phyloP scores from a whole-genome alignment of 2,888 invertebrate species.

The Pollenia labialis region DNA sequence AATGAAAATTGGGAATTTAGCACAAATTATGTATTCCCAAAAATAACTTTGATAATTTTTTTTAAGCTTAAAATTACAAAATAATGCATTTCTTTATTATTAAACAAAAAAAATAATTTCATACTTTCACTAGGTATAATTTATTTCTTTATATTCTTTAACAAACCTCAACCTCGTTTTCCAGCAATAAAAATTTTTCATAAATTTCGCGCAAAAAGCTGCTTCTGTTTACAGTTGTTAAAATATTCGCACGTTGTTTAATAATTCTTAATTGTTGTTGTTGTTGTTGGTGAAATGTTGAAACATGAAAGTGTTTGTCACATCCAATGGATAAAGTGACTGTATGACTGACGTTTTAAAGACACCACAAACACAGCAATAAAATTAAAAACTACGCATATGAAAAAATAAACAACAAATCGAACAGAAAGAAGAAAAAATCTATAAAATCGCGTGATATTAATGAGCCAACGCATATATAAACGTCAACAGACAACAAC shows the following conservation, averaged over 20 bases:
- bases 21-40: no score
- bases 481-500: conserved; percentile 68
- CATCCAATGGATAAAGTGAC: conserved; percentile 74
- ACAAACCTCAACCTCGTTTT: conserved; percentile 9
- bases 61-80: background rate
- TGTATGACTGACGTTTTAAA: conserved; percentile 76
- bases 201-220: conserved; percentile 31
- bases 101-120: background rate
- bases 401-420: conserved; percentile 22
- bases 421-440: conserved; percentile 3
- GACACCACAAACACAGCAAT: conserved; percentile 67
- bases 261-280: conserved; percentile 58
- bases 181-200: background rate
- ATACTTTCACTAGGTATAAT: conserved; percentile 43
- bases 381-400: conserved; percentile 53
- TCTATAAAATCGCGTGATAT: conserved; percentile 69
- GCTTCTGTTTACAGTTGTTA: conserved; percentile 5
- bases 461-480: conserved; percentile 73
- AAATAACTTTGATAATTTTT: no score
- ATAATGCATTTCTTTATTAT: background rate
- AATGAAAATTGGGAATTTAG: no score
- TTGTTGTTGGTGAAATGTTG: conserved; percentile 65
- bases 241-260: conserved; percentile 67
- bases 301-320: conserved; percentile 75
- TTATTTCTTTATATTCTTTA: conserved; percentile 7